Evolutionary conservation across 2,113 vertebrate species (phyloP).

Genomic region (Bufo bufo): DNA sequence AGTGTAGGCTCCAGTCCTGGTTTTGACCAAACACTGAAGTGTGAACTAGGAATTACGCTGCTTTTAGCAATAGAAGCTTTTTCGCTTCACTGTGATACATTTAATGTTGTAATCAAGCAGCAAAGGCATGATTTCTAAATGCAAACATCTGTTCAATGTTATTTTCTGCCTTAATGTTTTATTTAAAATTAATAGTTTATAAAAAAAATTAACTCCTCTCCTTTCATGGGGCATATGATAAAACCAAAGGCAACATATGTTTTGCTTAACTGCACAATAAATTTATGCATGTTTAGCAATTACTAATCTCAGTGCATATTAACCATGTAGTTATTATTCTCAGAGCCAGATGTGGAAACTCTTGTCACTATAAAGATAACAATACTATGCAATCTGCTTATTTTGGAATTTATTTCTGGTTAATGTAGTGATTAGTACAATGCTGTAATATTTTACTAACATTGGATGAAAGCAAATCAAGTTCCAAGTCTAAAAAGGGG

Average conservation of each 20-base stretch:
- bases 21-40: too few relatives aligned
- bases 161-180: neutral
- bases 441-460: neutral
- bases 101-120: neutral
- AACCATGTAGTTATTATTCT: conserved; percentile 5
- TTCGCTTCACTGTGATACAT: neutral
- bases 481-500: neutral
- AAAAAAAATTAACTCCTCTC: neutral
- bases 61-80: neutral
- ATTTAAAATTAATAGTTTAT: conserved; percentile 2
- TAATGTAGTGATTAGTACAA: conserved; percentile 10
- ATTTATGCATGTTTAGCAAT: conserved; percentile 31
- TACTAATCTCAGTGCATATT: neutral
- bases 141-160: conserved; percentile 23
- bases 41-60: too few relatives aligned
- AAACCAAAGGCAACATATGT: conserved; percentile 22
- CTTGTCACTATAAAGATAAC: conserved; percentile 19
- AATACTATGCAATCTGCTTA: conserved; percentile 2
- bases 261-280: conserved; percentile 36
- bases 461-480: neutral
- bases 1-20: too few relatives aligned
- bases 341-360: conserved; percentile 21
- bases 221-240: neutral
- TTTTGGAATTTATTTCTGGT: neutral
- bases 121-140: neutral